phyloP scores from a whole-genome alignment of 2,888 invertebrate species.

The Odontothrips loti region DNA sequence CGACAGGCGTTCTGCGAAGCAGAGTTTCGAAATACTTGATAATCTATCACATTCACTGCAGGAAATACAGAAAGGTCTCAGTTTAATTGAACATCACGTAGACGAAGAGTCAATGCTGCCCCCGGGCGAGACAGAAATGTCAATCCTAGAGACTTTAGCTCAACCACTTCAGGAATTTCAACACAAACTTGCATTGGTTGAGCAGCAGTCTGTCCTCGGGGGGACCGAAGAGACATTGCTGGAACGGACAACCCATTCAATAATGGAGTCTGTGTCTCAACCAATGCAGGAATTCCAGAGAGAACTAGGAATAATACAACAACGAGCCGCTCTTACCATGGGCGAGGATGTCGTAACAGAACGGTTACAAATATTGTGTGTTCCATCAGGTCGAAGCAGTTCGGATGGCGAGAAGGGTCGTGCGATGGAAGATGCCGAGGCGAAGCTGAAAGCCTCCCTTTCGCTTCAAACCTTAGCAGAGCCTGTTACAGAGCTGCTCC shows the following conservation, averaged over 20 bases:
- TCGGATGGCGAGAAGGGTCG: background rate
- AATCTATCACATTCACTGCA: conserved; percentile 52
- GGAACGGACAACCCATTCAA: conserved; percentile 37
- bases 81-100: conserved; percentile 49
- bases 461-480: conserved; percentile 39
- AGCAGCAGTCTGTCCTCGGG: conserved; percentile 36
- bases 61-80: conserved; percentile 55
- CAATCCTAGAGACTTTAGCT: conserved; percentile 42
- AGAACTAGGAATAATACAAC: conserved; percentile 35
- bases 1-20: conserved; percentile 37
- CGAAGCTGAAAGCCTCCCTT: background rate
- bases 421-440: background rate
- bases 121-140: conserved; percentile 36
- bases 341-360: conserved; percentile 34
- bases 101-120: conserved; percentile 39
- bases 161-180: conserved; percentile 43
- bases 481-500: conserved; percentile 52
- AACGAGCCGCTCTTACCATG: conserved; percentile 32
- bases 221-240: conserved; percentile 32
- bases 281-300: conserved; percentile 34
- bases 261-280: conserved; percentile 32
- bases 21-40: conserved; percentile 43
- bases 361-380: background rate
- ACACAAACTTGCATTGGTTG: conserved; percentile 39
- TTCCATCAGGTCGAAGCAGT: conserved; percentile 8